phyloP scores from a whole-genome alignment of 30 jellyfish, hydroid and myxozoan genomes.

The Rhopilema esculentum region DNA sequence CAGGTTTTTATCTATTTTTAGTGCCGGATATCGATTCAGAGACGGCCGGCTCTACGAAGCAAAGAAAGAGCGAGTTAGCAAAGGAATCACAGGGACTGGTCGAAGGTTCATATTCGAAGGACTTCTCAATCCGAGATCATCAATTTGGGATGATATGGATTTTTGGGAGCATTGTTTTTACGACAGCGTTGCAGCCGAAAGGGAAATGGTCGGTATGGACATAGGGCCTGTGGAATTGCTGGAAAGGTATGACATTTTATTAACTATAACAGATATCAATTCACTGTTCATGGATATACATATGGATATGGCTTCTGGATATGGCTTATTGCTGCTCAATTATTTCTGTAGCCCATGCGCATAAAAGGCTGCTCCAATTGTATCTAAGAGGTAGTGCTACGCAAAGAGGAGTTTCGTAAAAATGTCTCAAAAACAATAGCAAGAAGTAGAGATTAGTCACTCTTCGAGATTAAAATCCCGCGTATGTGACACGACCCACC shows the following conservation, averaged over 20 bases:
- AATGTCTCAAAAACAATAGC: too few relatives aligned
- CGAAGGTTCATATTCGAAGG: conserved; percentile 93
- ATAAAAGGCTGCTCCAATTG: too few relatives aligned
- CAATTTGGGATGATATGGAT: conserved; percentile 87
- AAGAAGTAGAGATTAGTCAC: too few relatives aligned
- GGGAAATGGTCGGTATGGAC: conserved; percentile 95
- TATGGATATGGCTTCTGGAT: too few relatives aligned
- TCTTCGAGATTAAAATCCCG: too few relatives aligned
- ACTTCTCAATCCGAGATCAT: conserved; percentile 69
- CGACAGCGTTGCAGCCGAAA: conserved; percentile 93
- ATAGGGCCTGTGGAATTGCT: conserved; percentile 80
- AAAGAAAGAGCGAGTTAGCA: conserved; percentile 80
- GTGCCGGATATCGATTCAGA: conserved; percentile 78
- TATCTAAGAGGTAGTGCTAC: too few relatives aligned
- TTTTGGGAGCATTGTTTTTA: conserved; percentile 91
- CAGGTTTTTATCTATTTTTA: conserved; percentile 9
- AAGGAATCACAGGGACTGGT: conserved; percentile 95
- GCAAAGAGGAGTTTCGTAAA: too few relatives aligned
- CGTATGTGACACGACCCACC: too few relatives aligned
- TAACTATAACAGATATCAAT: too few relatives aligned
- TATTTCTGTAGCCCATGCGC: not conserved
- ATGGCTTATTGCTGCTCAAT: too few relatives aligned
- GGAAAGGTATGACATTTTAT: conserved; percentile 61
- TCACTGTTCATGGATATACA: too few relatives aligned
- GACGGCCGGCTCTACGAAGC: conserved; percentile 64